Evolutionary conservation across 2,888 invertebrate species (phyloP), one percentile per base, ranked within the genome.

Genomic region (Sinodicranocentrus sp.): DNA sequence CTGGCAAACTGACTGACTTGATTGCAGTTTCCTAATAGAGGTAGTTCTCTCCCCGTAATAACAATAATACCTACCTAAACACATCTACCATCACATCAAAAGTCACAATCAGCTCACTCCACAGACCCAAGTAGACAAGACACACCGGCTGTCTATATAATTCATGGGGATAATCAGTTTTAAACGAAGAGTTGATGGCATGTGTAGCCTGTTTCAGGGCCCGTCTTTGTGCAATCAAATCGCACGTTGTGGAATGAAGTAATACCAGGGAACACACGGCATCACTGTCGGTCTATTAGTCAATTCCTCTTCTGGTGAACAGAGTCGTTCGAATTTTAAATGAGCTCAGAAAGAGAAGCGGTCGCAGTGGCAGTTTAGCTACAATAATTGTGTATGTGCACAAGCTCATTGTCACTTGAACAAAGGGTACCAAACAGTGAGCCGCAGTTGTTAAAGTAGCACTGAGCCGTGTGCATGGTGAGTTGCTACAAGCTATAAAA

Each of bases 11-110:
- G n/a, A 48, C 15, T 57, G 44, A 48, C 28, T 61, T 75, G 65
- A 75, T 75, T 65, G 44, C 19, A 65, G 33, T 75, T 75, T 63
- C 65, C 75, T 65, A 75, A 67, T 44, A 43, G 28, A n/a, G 33
- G 63, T 28, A 63, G 57, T 57, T 21, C 21, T 54, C 54, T 5
- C 23, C 10, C 25, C 10, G 28, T 43, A 61, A 73, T 19, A 59
- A 61, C 59, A 59, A 54, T 72, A 72, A 43, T 61, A 73, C 61
- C 59, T 73, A 73, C 52, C 73, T 61, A 28, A 73, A 61, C 73
- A 73, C 26, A 28, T 26, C 23, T 23, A 19, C 8, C 19, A 48
- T 25, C 57, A 23, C 72, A 43, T 26, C 59, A 57, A 48, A 73
- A 61, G 73, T 73, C 73, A 26, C 61, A 33, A 61, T 48, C 73